Evolutionary conservation across 2,888 invertebrate genomes (phyloP).

Genomic region (Theretra japonica): DNA sequence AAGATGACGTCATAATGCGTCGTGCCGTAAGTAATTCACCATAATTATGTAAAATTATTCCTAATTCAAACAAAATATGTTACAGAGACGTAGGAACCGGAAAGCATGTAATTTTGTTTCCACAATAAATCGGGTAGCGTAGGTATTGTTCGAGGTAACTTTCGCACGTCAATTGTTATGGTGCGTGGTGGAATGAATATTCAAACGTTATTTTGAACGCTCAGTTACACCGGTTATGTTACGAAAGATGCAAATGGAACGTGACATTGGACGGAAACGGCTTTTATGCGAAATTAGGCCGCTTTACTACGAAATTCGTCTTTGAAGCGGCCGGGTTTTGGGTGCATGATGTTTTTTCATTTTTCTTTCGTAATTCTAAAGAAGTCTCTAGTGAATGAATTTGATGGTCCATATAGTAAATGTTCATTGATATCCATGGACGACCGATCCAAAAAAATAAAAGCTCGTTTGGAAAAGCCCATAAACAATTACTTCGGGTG

Average conservation of each 20-base stretch:
- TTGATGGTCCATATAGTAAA: too few relatives aligned
- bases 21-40: background rate
- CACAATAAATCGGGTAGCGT: background rate
- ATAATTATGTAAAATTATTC: constrained; percentile 9
- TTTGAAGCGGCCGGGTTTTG: background rate
- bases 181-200: constrained; percentile 24
- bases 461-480: too few relatives aligned
- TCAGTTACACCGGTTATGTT: constrained; percentile 6
- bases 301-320: background rate
- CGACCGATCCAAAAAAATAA: too few relatives aligned
- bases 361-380: too few relatives aligned
- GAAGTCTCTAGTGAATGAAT: too few relatives aligned
- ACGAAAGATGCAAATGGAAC: background rate
- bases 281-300: background rate
- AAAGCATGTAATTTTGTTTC: constrained; percentile 13
- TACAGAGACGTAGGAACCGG: background rate
- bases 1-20: too few relatives aligned
- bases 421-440: too few relatives aligned
- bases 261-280: constrained; percentile 5
- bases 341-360: too few relatives aligned
- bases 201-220: constrained; percentile 20
- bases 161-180: constrained; percentile 26
- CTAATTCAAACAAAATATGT: constrained; percentile 8
- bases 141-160: constrained; percentile 26
- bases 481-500: too few relatives aligned